phyloP scores from a whole-genome alignment of 2,888 invertebrate species.

The Catocala sponsa region DNA sequence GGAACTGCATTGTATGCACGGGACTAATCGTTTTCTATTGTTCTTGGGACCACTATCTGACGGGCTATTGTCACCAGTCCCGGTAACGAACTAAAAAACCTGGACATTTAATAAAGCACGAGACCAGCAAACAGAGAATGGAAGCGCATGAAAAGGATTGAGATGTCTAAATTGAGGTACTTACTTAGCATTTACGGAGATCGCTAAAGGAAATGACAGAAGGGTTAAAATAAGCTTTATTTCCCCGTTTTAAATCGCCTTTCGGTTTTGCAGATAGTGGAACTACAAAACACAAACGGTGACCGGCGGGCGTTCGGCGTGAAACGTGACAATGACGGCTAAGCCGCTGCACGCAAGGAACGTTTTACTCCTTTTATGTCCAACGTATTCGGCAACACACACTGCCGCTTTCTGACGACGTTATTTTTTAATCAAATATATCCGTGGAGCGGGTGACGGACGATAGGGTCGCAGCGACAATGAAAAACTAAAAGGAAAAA shows the following conservation, averaged over 20 bases:
- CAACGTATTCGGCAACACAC: conserved; percentile 67
- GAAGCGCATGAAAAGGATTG: conserved; percentile 38
- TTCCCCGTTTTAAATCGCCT: conserved; percentile 58
- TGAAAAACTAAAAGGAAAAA: conserved; percentile 86
- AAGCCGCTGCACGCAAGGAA: conserved; percentile 74
- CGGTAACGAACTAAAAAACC: conserved; percentile 73
- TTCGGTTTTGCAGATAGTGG: conserved; percentile 79
- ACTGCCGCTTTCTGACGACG: conserved; percentile 86
- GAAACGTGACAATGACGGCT: conserved; percentile 85
- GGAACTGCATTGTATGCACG: conserved; percentile 60
- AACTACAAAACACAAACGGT: conserved; percentile 75
- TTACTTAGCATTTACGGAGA: conserved; percentile 50
- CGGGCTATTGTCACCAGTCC: conserved; percentile 68
- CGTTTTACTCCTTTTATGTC: conserved; percentile 82
- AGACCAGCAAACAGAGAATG: conserved; percentile 64
- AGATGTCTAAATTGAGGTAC: conserved; percentile 49
- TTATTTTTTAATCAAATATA: conserved; percentile 89
- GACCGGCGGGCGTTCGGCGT: conserved; percentile 58
- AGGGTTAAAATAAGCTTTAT: conserved; percentile 47
- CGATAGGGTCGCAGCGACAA: conserved; percentile 85
- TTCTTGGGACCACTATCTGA: conserved; percentile 79
- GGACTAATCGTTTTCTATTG: conserved; percentile 80
- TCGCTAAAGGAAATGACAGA: conserved; percentile 38
- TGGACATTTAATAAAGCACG: conserved; percentile 78
- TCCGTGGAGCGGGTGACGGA: conserved; percentile 86